Evolutionary conservation across 2,888 invertebrate genomes (phyloP).

Genomic region (Xestia ashworthii): DNA sequence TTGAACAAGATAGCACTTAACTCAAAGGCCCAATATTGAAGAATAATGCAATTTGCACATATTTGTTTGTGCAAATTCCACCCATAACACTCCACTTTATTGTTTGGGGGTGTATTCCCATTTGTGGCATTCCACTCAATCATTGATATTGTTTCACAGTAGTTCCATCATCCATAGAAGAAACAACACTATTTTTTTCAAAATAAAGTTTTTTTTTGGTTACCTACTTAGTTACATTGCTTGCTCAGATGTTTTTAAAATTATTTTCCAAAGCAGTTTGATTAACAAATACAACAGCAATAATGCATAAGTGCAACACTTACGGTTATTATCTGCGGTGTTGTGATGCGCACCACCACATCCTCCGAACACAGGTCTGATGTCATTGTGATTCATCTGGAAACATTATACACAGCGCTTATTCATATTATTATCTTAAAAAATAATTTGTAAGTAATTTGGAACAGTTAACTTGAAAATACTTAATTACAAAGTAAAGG

Average conservation of each 20-base stretch:
- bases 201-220: background rate
- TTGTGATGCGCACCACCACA: slow-evolving; percentile 75
- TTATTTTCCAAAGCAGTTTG: background rate
- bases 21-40: too few species aligned
- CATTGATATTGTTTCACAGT: background rate
- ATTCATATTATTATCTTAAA: background rate
- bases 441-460: too few species aligned
- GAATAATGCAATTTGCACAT: too few species aligned
- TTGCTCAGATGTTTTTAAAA: background rate
- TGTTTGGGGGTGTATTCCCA: background rate
- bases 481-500: background rate
- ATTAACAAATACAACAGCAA: background rate
- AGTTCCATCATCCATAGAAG: background rate
- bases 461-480: background rate
- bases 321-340: slow-evolving; percentile 75
- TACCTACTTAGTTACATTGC: background rate
- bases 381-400: slow-evolving; percentile 74
- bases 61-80: too few species aligned
- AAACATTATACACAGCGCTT: slow-evolving; percentile 3
- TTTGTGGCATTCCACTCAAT: background rate
- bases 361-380: slow-evolving; percentile 78
- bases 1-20: too few species aligned
- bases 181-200: background rate
- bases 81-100: background rate
- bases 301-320: slow-evolving; percentile 37